A percentile compares a stretch with the other conserved stretches of the same genome.
These are phyloP conservation scores for Chelonoidis abingdonii DNA, from an alignment of 2,113 vertebrate species.

Conservation along the genomic window DNA sequence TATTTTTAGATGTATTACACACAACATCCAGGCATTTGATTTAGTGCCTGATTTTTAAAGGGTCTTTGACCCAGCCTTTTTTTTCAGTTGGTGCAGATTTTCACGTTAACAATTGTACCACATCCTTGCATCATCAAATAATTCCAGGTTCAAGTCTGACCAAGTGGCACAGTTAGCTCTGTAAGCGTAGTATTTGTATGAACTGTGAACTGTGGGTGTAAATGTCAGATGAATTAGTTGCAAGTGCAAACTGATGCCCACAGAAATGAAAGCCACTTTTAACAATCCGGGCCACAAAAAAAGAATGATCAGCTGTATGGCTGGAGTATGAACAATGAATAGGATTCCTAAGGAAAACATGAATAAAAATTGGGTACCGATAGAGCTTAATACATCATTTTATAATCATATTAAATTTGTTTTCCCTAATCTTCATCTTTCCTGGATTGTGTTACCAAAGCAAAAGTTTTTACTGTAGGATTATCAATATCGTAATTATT, in stretches of 20 bases:
- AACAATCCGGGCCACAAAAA: neutral
- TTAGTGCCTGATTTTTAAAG: neutral
- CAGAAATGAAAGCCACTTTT: neutral
- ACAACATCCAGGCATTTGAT: neutral
- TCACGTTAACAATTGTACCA: conserved; percentile 15
- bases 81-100: neutral
- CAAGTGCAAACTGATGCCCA: conserved; percentile 1
- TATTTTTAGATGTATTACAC: neutral
- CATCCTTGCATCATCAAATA: conserved; percentile 35
- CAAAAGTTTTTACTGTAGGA: neutral
- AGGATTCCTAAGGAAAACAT: neutral
- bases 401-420: neutral
- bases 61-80: neutral
- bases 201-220: conserved; percentile 29
- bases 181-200: neutral
- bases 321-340: neutral
- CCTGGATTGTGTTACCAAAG: neutral
- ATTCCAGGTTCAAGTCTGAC: conserved; percentile 29
- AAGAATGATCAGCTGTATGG: neutral
- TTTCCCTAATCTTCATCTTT: neutral
- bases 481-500: neutral
- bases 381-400: neutral
- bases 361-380: neutral
- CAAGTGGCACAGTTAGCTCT: neutral
- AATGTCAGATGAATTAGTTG: conserved; percentile 27